These are phyloP conservation scores for Tetanocera ferruginea DNA, from an alignment of 2,888 invertebrate genomes.

Conservation along the genomic window DNA sequence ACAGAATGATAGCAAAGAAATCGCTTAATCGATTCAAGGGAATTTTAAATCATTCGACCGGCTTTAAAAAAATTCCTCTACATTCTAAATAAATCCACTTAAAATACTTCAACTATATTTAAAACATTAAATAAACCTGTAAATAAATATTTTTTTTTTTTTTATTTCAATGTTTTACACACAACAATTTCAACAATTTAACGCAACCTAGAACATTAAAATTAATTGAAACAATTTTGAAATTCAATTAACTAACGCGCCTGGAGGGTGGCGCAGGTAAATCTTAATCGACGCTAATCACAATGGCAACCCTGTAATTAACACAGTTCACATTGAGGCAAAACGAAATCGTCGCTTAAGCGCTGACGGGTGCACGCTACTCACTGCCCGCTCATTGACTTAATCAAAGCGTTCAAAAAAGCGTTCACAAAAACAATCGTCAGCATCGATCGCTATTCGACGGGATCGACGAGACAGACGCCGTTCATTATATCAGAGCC, in stretches of 20 bases:
- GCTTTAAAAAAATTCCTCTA: too few relatives aligned
- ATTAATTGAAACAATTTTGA: background rate
- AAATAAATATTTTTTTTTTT: background rate
- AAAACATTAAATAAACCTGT: background rate
- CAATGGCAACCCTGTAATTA: slow-evolving; percentile 22
- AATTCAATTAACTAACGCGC: background rate
- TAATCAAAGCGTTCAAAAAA: slow-evolving; percentile 7
- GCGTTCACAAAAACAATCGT: background rate
- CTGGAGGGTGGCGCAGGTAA: background rate
- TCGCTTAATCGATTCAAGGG: too few relatives aligned
- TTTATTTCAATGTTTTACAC: background rate
- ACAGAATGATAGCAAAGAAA: too few relatives aligned
- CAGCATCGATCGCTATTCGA: background rate
- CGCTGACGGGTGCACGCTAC: background rate
- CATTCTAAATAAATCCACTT: background rate
- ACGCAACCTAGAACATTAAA: background rate
- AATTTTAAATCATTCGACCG: too few relatives aligned
- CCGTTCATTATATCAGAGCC: background rate
- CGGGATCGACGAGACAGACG: background rate
- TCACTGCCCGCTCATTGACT: slow-evolving; percentile 3
- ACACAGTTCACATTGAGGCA: background rate
- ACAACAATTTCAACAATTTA: background rate
- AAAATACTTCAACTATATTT: background rate
- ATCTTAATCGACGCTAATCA: slow-evolving; percentile 30
- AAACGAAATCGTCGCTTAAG: background rate